Percentiles rank a stretch among this genome's conserved stretches.
These are phyloP conservation scores for Ericerus pela DNA, from an alignment of 1,140 invertebrate species.

Conservation along the genomic window DNA sequence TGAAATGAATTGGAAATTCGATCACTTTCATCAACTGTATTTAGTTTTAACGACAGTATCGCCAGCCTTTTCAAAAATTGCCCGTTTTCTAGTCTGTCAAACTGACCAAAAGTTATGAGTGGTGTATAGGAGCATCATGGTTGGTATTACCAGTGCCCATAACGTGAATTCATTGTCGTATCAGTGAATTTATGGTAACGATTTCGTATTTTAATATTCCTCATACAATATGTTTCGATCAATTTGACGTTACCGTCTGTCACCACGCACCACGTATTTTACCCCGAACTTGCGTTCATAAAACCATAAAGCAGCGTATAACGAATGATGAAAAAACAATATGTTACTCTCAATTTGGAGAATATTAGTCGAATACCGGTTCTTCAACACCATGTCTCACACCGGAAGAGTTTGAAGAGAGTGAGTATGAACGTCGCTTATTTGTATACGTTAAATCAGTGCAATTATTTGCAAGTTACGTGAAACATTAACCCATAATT, in stretches of 20 bases:
- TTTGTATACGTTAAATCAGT: neutral
- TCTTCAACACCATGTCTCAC: neutral
- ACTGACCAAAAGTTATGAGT: too few species aligned
- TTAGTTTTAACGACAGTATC: too few species aligned
- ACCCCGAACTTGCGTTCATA: neutral
- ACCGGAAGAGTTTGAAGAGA: neutral
- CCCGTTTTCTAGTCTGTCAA: too few species aligned
- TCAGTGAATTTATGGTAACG: neutral
- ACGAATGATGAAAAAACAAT: conserved; percentile 5
- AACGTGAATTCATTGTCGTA: too few species aligned
- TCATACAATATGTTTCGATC: neutral
- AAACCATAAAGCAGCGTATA: neutral
- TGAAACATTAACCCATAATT: too few species aligned
- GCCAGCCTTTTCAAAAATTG: too few species aligned
- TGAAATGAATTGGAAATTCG: too few species aligned
- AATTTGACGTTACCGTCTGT: neutral
- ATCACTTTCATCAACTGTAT: too few species aligned
- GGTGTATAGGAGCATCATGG: too few species aligned
- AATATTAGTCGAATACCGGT: neutral
- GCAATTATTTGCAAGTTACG: too few species aligned
- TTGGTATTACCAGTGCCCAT: too few species aligned
- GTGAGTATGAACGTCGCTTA: neutral
- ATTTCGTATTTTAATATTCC: neutral
- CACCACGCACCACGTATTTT: too few species aligned
- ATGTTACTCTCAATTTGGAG: conserved; percentile 4